phyloP scores from a whole-genome alignment of 2,113 vertebrate genomes.

The Carassius carassius region DNA sequence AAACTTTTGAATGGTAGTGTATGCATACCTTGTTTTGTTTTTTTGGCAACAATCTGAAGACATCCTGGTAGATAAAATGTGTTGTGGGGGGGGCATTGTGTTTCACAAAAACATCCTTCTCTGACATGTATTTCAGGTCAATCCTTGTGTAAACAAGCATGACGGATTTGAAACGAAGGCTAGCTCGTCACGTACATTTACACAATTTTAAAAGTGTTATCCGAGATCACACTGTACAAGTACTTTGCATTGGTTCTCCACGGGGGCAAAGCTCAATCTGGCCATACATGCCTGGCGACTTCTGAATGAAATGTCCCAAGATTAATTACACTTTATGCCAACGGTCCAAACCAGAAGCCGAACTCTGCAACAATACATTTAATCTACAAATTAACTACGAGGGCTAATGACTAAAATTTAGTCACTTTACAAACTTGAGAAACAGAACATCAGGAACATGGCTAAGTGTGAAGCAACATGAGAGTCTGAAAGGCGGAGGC shows the following conservation, averaged over 20 bases:
- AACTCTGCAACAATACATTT: background rate
- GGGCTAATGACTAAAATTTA: background rate
- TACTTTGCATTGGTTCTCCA: background rate
- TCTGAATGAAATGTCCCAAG: background rate
- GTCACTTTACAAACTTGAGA: background rate
- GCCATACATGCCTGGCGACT: background rate
- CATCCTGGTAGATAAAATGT: background rate
- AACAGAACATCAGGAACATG: background rate
- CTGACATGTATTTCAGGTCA: background rate
- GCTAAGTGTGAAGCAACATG: conserved; percentile 24
- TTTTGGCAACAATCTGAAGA: background rate
- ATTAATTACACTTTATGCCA: background rate
- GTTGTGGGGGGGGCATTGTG: background rate
- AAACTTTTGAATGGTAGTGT: background rate
- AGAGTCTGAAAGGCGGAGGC: conserved; percentile 32
- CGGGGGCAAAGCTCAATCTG: background rate
- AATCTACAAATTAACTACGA: background rate
- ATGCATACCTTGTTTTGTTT: background rate
- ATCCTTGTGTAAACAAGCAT: conserved; percentile 23
- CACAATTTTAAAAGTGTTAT: background rate
- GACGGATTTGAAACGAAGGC: background rate
- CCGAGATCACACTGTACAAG: background rate
- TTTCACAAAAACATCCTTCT: background rate
- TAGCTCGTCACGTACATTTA: background rate
- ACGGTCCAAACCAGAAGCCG: background rate